Percentiles rank a stretch among this genome's conserved stretches.
These are phyloP conservation scores for Scaptomyza hsui DNA, from an alignment of 1,140 invertebrate species.

Conservation along the genomic window DNA sequence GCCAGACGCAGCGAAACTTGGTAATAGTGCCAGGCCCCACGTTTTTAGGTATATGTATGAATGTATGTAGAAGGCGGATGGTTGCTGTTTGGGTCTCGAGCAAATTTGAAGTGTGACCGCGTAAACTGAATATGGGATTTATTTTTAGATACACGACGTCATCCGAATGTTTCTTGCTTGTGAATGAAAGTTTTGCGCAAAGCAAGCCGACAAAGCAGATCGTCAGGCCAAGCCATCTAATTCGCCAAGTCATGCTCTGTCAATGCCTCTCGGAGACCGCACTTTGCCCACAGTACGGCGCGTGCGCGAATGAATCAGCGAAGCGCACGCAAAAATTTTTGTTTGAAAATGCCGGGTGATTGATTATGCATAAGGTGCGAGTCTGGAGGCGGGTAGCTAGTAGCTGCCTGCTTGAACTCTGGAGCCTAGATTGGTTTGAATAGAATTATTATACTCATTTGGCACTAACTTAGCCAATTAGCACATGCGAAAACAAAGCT, in stretches of 20 bases:
- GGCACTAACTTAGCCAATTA: slow-evolving; percentile 25
- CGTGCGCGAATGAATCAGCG: slow-evolving; percentile 64
- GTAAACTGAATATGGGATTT: slow-evolving; percentile 74
- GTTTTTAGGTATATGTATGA: too few relatives aligned
- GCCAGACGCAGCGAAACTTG: slow-evolving; percentile 11
- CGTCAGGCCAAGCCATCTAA: slow-evolving; percentile 31
- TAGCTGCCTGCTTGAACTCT: slow-evolving; percentile 24
- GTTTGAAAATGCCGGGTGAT: slow-evolving; percentile 4
- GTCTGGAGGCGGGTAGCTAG: neutral
- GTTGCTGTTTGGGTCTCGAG: slow-evolving; percentile 44
- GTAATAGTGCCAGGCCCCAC: slow-evolving; percentile 14
- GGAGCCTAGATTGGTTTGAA: slow-evolving; percentile 3
- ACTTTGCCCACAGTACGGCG: slow-evolving; percentile 52
- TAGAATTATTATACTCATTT: slow-evolving; percentile 21
- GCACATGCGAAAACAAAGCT: slow-evolving; percentile 27
- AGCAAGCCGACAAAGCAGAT: slow-evolving; percentile 43
- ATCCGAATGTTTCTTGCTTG: slow-evolving; percentile 38
- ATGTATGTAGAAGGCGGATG: slow-evolving; percentile 54
- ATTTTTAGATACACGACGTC: slow-evolving; percentile 76
- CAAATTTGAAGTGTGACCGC: slow-evolving; percentile 69
- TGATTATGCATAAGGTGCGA: slow-evolving; percentile 23
- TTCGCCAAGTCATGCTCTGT: slow-evolving; percentile 53
- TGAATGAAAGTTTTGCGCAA: slow-evolving; percentile 71
- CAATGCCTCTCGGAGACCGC: slow-evolving; percentile 41
- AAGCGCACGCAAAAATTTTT: neutral